phyloP scores from a whole-genome alignment of 2,113 vertebrate genomes.

The Dicerorhinus sumatrensis region DNA sequence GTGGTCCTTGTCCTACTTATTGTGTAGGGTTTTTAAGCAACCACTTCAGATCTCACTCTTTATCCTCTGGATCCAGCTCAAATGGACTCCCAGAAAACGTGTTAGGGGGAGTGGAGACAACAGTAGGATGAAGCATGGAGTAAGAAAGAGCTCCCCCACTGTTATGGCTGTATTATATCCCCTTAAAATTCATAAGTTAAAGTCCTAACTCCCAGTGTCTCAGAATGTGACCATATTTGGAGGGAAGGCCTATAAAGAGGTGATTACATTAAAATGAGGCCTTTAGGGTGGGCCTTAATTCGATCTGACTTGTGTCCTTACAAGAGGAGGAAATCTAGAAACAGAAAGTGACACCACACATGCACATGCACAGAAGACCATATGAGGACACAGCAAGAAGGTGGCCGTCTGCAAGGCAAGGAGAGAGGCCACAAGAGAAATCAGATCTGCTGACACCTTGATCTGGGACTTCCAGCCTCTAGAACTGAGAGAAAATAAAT shows the following conservation, averaged over 20 bases:
- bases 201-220: not conserved
- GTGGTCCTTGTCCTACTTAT: not conserved
- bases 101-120: not conserved
- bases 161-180: fast-evolving
- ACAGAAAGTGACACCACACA: not conserved
- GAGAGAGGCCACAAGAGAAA: not conserved
- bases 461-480: not conserved
- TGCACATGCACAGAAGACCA: not conserved
- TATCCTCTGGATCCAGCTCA: not conserved
- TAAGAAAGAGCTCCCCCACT: not conserved
- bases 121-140: not conserved
- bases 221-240: not conserved
- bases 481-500: not conserved
- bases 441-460: not conserved
- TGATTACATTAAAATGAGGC: not conserved
- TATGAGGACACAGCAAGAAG: not conserved
- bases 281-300: not conserved
- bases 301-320: not conserved
- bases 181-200: not conserved
- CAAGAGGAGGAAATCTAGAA: not conserved
- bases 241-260: not conserved
- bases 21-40: not conserved
- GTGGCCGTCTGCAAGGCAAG: not conserved
- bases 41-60: not conserved
- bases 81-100: not conserved